Base-by-base conservation (phyloP, 2,888 invertebrate species). In the Seira sanloemensis region DNA sequence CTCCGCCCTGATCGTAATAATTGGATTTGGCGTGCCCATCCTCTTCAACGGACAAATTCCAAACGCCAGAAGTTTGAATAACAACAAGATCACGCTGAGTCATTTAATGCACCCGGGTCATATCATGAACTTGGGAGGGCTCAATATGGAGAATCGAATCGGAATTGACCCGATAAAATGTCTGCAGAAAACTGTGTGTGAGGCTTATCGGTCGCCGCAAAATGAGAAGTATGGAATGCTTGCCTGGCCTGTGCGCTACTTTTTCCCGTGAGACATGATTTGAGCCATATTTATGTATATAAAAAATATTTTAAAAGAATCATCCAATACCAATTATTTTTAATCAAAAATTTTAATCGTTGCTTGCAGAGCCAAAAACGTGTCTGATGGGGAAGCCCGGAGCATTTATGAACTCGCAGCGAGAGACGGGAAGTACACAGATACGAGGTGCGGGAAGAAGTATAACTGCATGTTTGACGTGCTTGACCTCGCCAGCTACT, bases 381-480 rank as follows among this genome's bases (percentile, higher is more conserved):
- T 79, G 1, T 85, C 87, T 67, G 86, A 85, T 74, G 78, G 86
- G 7, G 50, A 69, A 18, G 78, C 84, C 0, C 27, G 46, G 16
- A 78, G 74, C 24, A 69, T 83, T 68, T 83, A 83, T 26, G 27
- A 75, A 12, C 4, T 79, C 12, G 85, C 85, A 16, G 85, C 85
- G 2, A 76, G 65, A 21, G 81, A 84, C 9, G 87, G 87, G 12
- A 85, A 86, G 62, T 85, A 77, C 23, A 73, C 80, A 46, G 71
- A 66, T 12, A 75, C 69, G 9, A 78, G 67, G 16, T 86, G 86
- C 24, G 74, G 75, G 26, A 85, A 84, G 58, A 73, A 80, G 50
- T 86, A 85, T 68, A 78, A 81, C 12, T 86, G 86, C 66, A 78
- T 86, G 71, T 86, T 86, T 79, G 85, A 85, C 27, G 80, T 86